Evolutionary conservation across 1,140 invertebrate species (phyloP), one percentile per base, ranked within the genome.

Genomic region (Samia ricini): DNA sequence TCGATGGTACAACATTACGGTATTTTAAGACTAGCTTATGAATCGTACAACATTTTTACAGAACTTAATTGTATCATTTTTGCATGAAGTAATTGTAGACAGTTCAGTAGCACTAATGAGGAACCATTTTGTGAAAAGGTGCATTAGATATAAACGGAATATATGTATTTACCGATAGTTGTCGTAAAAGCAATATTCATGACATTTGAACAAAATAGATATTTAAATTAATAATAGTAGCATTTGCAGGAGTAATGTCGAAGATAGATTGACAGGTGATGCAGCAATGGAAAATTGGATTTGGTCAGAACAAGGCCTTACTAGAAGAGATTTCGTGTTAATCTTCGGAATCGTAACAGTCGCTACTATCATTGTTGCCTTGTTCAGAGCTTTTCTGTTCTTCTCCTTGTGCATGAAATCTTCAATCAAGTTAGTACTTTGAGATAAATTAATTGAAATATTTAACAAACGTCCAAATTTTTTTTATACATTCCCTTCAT

Each of bases 371-470:
- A 59, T 92, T 2, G 56, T 94, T 1, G 93, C 94, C 2, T 72
- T 95, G 7, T 67, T 92, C 0, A 85, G 96, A 70, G 95, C 95
- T 0, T 92, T 95, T 15, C 77, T 93, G 6, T 97, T 97, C 78
- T 97, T 96, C 74, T 83, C 91, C 19, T 89, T 95, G 56, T 95
- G 95, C 60, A 95, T 97, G 92, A 91, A 89, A 58, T 94, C 95
- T 3, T 96, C 95, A 0, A 93, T 93, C 23, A 93, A 80, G 65
- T 96, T 94, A 80, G 93, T 95, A 74, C 77, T 72, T 24, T 6
- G n/a, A n/a, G n/a, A n/a, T n/a, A n/a, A n/a, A n/a, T n/a, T n/a
- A n/a, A n/a, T n/a, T n/a, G n/a, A n/a, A n/a, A n/a, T n/a, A n/a
- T n/a, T n/a, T n/a, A n/a, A n/a, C n/a, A n/a, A n/a, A n/a, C n/a